Evolutionary conservation across 1,140 invertebrate genomes (phyloP).

Genomic region (Eupeodes corollae): DNA sequence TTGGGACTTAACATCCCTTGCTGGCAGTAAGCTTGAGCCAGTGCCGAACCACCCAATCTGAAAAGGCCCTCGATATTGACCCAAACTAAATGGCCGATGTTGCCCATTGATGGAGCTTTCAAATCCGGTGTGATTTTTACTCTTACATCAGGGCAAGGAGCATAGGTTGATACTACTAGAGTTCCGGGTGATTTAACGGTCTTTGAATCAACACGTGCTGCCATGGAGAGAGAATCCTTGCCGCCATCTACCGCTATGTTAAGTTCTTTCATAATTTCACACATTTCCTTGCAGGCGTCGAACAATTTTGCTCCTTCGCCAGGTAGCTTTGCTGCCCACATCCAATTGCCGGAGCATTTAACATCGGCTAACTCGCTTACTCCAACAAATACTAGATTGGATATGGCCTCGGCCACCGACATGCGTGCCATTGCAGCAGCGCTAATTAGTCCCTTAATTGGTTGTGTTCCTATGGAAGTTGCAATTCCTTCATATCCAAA

Average conservation of each 20-base stretch:
- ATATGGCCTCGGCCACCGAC: constrained; percentile 86
- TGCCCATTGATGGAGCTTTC: constrained; percentile 49
- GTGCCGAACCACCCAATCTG: constrained; percentile 78
- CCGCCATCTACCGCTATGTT: constrained; percentile 93
- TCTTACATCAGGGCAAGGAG: constrained; percentile 78
- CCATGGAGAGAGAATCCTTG: constrained; percentile 97
- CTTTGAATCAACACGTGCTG: constrained; percentile 62
- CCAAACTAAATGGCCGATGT: constrained; percentile 49
- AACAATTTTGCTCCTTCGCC: constrained; percentile 82
- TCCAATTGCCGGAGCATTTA: constrained; percentile 98
- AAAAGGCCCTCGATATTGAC: constrained; percentile 54
- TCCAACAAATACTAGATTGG: constrained; percentile 91
- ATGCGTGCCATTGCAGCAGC: constrained; percentile 77
- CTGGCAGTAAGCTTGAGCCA: constrained; percentile 84
- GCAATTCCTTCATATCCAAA: constrained; percentile 68
- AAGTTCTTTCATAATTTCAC: constrained; percentile 68
- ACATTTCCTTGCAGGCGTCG: constrained; percentile 81
- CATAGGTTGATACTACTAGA: constrained; percentile 89
- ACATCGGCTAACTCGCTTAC: constrained; percentile 77
- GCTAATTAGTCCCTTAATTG: constrained; percentile 80
- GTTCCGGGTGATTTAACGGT: constrained; percentile 86
- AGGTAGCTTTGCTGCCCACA: constrained; percentile 94
- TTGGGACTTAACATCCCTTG: constrained; percentile 73
- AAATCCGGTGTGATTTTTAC: constrained; percentile 81
- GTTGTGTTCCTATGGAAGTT: constrained; percentile 92